Conservation (phyloP, 2,113 vertebrate species). For the Calidris pygmaea region DNA sequence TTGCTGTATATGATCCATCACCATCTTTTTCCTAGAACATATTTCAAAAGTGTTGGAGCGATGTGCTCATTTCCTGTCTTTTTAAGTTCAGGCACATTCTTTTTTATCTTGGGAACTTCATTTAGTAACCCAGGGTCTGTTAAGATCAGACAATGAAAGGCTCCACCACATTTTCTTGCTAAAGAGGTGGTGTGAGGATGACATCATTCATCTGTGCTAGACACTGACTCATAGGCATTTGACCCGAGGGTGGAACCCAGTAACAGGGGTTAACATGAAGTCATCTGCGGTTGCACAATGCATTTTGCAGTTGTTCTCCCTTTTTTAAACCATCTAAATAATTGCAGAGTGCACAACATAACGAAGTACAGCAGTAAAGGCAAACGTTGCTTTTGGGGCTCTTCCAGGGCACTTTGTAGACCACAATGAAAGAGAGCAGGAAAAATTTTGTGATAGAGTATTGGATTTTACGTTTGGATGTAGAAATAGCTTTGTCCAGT, state of each 20-base stretch:
- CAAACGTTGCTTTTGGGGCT: conserved; percentile 55
- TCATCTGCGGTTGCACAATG: conserved; percentile 65
- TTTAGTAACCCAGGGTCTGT: conserved; percentile 59
- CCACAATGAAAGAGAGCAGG: background rate
- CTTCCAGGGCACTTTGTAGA: background rate
- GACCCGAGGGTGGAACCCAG: conserved; percentile 64
- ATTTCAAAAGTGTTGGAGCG: conserved; percentile 31
- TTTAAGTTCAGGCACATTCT: conserved; percentile 43
- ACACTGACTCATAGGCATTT: conserved; percentile 72
- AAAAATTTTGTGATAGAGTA: background rate
- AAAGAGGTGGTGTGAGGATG: conserved; percentile 63
- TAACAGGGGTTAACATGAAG: conserved; percentile 70
- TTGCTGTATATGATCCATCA: background rate
- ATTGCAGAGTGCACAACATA: conserved; percentile 12
- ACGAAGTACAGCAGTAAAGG: background rate
- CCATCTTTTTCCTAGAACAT: background rate
- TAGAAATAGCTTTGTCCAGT: background rate
- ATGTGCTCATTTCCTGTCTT: conserved; percentile 66
- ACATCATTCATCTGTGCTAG: conserved; percentile 72
- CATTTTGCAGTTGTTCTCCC: conserved; percentile 49
- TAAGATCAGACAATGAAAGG: conserved; percentile 60
- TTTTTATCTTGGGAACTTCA: conserved; percentile 62
- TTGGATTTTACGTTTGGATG: conserved; percentile 7
- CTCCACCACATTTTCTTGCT: conserved; percentile 57
- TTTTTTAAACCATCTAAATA: conserved; percentile 37